Evolutionary conservation across 2,113 vertebrate species (phyloP).

Genomic region (Diglossa brunneiventris): DNA sequence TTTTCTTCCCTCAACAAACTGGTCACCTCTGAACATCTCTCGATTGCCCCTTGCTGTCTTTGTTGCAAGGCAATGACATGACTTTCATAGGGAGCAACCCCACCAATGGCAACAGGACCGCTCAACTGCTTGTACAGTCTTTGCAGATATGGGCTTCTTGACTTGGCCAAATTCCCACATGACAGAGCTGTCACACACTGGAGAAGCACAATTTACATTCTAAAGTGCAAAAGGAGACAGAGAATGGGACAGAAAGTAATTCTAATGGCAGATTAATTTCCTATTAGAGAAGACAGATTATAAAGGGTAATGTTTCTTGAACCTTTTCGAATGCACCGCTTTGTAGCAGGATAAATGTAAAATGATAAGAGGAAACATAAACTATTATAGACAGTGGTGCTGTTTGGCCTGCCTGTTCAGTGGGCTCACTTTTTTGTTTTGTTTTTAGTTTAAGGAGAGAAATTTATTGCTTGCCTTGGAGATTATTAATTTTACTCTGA

Average conservation of each 20-base stretch:
- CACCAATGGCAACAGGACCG: rapidly evolving
- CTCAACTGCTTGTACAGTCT: not conserved
- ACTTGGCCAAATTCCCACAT: not conserved
- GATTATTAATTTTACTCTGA: not conserved
- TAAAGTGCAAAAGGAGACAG: not conserved
- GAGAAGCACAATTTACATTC: not conserved
- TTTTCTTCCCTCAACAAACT: not conserved
- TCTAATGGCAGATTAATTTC: not conserved
- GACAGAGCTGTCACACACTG: not conserved
- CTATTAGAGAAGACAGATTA: not conserved
- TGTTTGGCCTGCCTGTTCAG: not conserved
- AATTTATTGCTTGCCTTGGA: not conserved
- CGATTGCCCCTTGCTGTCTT: not conserved
- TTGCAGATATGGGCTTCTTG: not conserved
- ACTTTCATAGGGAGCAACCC: not conserved
- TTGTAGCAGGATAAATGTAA: not conserved
- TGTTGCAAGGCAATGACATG: not conserved
- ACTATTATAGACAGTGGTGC: not conserved
- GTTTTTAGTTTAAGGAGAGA: not conserved
- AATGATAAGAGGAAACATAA: not conserved
- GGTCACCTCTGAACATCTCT: not conserved
- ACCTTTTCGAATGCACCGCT: not conserved
- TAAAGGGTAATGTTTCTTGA: not conserved
- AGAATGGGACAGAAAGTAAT: not conserved
- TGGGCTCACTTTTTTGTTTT: not conserved